Evolutionary conservation across 2,888 invertebrate genomes (phyloP).

Genomic region (Aphrophora alni): DNA sequence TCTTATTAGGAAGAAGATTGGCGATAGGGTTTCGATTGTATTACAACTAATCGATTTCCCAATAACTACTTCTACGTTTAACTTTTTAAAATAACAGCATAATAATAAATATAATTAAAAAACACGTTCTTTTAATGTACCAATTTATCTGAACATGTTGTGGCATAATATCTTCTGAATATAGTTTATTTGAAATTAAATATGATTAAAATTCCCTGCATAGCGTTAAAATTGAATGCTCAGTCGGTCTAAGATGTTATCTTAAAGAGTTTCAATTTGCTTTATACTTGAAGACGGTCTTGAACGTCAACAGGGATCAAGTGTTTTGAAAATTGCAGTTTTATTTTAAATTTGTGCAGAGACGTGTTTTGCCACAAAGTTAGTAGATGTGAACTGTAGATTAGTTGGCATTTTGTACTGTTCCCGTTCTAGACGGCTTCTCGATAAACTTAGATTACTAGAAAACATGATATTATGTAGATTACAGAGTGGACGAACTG

Average conservation of each 20-base stretch:
- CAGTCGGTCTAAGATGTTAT: neutral
- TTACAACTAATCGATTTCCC: too few relatives aligned
- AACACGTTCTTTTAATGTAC: too few relatives aligned
- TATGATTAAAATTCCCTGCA: neutral
- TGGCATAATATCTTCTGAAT: too few relatives aligned
- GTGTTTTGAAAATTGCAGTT: neutral
- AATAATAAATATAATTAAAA: too few relatives aligned
- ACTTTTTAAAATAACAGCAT: too few relatives aligned
- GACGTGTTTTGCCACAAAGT: too few relatives aligned
- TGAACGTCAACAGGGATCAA: neutral
- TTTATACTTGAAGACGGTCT: neutral
- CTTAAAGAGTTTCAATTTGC: neutral
- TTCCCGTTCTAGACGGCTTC: neutral
- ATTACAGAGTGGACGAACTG: neutral
- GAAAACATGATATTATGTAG: neutral
- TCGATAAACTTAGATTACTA: neutral
- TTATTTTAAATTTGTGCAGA: neutral
- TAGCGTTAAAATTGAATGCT: neutral
- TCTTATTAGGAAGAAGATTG: too few relatives aligned
- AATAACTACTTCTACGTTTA: too few relatives aligned
- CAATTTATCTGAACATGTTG: too few relatives aligned
- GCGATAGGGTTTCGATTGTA: too few relatives aligned
- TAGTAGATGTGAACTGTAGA: neutral
- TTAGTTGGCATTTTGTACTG: neutral
- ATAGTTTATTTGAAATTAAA: too few relatives aligned